Conservation (phyloP, 2,888 invertebrate species). For the Mesorhabditis belari region DNA sequence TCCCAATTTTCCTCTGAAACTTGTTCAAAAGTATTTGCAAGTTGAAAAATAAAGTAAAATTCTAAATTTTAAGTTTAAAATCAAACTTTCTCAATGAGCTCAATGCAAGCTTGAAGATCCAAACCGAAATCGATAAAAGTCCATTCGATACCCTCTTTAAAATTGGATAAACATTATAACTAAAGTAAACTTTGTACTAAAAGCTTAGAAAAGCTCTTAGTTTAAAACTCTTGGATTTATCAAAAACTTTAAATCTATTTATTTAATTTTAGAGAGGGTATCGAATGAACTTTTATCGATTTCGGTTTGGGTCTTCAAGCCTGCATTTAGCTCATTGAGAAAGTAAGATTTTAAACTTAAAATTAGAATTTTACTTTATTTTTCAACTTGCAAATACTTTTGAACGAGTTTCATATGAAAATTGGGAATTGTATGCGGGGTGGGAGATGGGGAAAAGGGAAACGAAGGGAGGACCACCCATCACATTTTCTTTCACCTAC, state of each 20-base stretch:
- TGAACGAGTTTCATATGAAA: too few species aligned
- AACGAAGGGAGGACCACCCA: background rate
- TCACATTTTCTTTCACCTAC: too few species aligned
- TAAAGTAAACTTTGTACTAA: too few species aligned
- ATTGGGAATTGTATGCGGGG: background rate
- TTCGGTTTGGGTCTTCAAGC: constrained; percentile 92
- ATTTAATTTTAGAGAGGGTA: constrained; percentile 73
- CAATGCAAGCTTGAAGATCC: constrained; percentile 90
- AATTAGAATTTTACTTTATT: too few species aligned
- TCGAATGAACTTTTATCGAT: constrained; percentile 90
- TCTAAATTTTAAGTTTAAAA: too few species aligned
- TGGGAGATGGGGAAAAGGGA: background rate
- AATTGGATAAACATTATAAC: too few species aligned
- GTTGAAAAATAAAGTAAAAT: too few species aligned
- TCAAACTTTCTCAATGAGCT: constrained; percentile 80
- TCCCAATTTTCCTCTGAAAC: constrained; percentile 1
- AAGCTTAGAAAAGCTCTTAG: background rate
- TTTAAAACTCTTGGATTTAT: background rate
- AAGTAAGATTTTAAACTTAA: too few species aligned
- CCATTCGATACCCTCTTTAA: too few species aligned
- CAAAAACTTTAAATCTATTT: too few species aligned
- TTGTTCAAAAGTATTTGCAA: too few species aligned
- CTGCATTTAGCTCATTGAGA: constrained; percentile 90
- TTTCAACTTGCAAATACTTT: too few species aligned
- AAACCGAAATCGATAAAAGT: constrained; percentile 92